Evolutionary conservation across 2,888 invertebrate genomes (phyloP).

Genomic region (Cephalotes varians): DNA sequence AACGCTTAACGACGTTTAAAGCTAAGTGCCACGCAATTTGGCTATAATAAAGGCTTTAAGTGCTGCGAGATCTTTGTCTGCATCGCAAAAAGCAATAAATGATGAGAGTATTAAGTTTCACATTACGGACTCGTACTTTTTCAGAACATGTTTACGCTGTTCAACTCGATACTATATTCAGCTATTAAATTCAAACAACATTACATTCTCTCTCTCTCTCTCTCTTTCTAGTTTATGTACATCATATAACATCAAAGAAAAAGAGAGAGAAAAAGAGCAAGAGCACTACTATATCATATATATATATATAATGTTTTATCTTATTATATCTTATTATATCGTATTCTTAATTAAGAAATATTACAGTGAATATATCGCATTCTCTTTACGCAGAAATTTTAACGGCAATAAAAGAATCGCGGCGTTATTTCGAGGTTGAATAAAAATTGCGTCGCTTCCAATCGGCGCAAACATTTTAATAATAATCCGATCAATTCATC

Average conservation of each 20-base stretch:
- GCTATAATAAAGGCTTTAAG: constrained; percentile 47
- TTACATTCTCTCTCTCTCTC: no score
- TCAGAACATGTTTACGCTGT: neutral
- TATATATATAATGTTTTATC: neutral
- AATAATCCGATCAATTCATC: constrained; percentile 21
- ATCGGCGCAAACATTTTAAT: constrained; percentile 35
- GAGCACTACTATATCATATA: no score
- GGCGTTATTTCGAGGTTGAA: neutral
- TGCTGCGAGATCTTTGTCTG: constrained; percentile 40
- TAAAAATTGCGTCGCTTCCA: neutral
- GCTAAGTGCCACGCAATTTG: constrained; percentile 54
- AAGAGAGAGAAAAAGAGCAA: no score
- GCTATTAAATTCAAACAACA: constrained; percentile 1
- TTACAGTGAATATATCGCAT: neutral
- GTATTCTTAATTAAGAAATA: neutral
- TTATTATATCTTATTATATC: no score
- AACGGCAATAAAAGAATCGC: neutral
- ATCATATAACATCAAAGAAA: no score
- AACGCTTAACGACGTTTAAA: constrained; percentile 49
- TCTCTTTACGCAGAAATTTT: neutral
- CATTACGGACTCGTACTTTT: constrained; percentile 26
- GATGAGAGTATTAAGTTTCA: constrained; percentile 4
- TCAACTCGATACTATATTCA: constrained; percentile 4
- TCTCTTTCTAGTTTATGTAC: neutral
- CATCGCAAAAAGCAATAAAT: constrained; percentile 34